Conservation (phyloP, 2,113 vertebrate genomes). For the Typhlomys cinereus region DNA sequence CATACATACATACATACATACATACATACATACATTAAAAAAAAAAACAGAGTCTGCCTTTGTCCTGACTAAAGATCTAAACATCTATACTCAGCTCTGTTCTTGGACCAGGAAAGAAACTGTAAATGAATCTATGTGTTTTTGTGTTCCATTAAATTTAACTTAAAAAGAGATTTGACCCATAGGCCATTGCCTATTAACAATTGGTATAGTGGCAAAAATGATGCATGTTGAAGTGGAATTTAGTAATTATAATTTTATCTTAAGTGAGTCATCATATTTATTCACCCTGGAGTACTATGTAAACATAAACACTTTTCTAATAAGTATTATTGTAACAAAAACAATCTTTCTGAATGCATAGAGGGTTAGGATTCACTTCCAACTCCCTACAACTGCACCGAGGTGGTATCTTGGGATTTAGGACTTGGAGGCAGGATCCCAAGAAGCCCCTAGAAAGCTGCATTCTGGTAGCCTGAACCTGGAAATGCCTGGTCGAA, state of each 20-base stretch:
- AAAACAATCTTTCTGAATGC: background rate
- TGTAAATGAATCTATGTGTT: background rate
- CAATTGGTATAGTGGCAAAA: background rate
- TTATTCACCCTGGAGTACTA: background rate
- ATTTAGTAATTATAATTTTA: background rate
- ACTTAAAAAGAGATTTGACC: background rate
- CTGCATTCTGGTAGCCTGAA: background rate
- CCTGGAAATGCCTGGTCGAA: background rate
- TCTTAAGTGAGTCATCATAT: background rate
- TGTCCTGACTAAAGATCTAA: too few species aligned
- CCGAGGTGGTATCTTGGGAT: background rate
- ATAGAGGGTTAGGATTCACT: background rate
- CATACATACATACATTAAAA: too few species aligned
- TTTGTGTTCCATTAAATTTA: background rate
- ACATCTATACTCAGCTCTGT: background rate
- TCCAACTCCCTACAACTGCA: background rate
- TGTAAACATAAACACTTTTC: background rate
- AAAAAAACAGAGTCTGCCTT: too few species aligned
- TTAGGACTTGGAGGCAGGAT: fast-evolving
- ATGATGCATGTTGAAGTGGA: background rate
- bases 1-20: too few species aligned
- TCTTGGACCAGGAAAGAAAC: background rate
- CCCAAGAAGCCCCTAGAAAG: background rate
- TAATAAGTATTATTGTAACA: background rate
- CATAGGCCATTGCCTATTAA: background rate